A percentile compares a stretch with the other conserved stretches of the same genome.
phyloP scores from a whole-genome alignment of 2,797 vertebrate species.

The Remorina albescens region DNA sequence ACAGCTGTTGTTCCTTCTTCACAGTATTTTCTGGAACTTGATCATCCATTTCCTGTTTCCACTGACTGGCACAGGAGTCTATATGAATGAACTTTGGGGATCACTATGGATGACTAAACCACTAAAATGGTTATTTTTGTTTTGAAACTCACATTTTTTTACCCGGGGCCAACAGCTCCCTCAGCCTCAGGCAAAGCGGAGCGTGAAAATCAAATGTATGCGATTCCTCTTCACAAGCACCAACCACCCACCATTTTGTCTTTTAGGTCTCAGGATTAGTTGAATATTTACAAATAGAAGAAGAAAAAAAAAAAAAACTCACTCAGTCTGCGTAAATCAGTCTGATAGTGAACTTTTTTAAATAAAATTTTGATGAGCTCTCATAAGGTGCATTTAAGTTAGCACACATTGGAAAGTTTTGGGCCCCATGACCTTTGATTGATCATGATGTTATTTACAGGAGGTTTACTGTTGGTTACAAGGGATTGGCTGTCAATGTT shows the following conservation, averaged over 20 bases:
- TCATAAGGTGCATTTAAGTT: conserved; percentile 12
- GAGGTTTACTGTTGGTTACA: conserved; percentile 35
- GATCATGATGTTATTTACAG: conserved; percentile 25
- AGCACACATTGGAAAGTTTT: conserved; percentile 17
- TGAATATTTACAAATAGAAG: too few relatives aligned
- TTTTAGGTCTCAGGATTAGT: not conserved
- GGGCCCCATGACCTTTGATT: conserved; percentile 9
- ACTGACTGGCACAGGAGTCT: too few relatives aligned
- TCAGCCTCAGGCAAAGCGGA: too few relatives aligned
- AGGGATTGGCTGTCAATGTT: conserved; percentile 18
- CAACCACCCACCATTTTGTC: not conserved
- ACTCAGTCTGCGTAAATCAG: conserved; percentile 23
- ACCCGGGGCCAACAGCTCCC: too few relatives aligned
- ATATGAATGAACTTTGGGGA: too few relatives aligned
- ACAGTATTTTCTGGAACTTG: too few relatives aligned
- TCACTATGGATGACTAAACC: too few relatives aligned
- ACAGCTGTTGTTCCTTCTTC: too few relatives aligned
- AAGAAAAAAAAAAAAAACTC: conserved; percentile 3
- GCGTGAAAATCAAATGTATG: too few relatives aligned
- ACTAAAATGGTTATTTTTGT: too few relatives aligned
- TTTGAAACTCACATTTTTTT: too few relatives aligned
- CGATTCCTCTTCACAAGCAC: not conserved
- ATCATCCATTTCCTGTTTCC: too few relatives aligned
- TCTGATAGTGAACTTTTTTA: conserved; percentile 10
- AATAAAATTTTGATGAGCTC: conserved; percentile 34